Evolutionary conservation across 2,888 invertebrate species (phyloP), one percentile per base, ranked within the genome.

Genomic region (Nomada fucata): DNA sequence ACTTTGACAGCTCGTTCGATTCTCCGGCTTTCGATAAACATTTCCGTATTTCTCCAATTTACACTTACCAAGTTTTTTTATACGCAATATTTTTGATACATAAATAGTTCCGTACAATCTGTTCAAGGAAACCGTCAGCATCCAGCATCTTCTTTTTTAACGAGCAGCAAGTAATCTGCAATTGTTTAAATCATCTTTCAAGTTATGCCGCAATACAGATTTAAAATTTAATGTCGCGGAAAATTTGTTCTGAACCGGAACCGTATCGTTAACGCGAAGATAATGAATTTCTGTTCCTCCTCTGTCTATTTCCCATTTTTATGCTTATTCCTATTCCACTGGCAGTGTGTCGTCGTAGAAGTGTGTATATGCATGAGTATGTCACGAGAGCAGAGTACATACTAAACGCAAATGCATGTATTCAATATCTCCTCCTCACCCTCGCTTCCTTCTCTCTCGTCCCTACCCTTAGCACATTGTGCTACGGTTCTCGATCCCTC

Each of bases 271-370:
- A 15, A 15, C 0, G 20, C 23, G 20, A 59, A 76, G 53, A 65
- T 70, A 53, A 60, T 20, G 36, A 44, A 67, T 47, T 55, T 29
- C 44, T 65, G 47, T 23, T 13, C 47, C 2, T 3, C 47, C 15
- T 36, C 71, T 42, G 64, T 42, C 42, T 20, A 61, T 71, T 67
- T 63, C 61, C 26, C 26, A 23, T 26, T 81, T 76, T 76, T 80
- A 83, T 82, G 78, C 75, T 83, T 84, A 81, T 82, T 74, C 74
- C 75, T 76, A 72, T 79, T 88, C 78, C 76, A 70, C 72, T 73
- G 79, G 78, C 87, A 64, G 76, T 85, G 79, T 71, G 79, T 71
- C 85, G 72, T 79, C 74, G 82, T 65, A 61, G 82, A 71, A 77
- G 86, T 85, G 78, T 78, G 70, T 36, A 1, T 36, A 36, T 36